Evolutionary conservation across 2,888 invertebrate genomes (phyloP).

Genomic region (Phytoseiulus persimilis): DNA sequence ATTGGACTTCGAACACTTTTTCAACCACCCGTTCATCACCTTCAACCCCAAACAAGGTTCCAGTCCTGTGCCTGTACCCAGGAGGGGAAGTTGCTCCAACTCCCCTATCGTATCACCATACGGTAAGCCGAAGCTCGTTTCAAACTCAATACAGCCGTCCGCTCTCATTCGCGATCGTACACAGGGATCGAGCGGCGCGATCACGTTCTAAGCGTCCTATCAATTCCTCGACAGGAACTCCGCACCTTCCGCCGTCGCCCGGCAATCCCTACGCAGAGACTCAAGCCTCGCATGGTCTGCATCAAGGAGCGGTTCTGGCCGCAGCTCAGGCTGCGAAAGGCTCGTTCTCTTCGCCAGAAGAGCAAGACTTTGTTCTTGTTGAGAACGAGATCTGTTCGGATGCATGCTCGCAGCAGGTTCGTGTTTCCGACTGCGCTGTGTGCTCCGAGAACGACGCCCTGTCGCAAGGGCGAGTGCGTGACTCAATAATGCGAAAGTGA

Average conservation of each 20-base stretch:
- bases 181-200: neutral
- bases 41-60: conserved; percentile 46
- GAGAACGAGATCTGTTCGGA: conserved; percentile 23
- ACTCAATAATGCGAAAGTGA: neutral
- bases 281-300: neutral
- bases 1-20: conserved; percentile 89
- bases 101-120: conserved; percentile 42
- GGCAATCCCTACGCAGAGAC: neutral
- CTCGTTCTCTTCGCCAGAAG: conserved; percentile 21
- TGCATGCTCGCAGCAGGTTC: conserved; percentile 14
- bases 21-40: conserved; percentile 73
- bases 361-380: conserved; percentile 21
- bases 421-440: neutral
- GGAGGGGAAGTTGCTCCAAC: conserved; percentile 46
- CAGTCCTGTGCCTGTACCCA: conserved; percentile 49
- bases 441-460: neutral
- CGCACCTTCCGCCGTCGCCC: conserved; percentile 41
- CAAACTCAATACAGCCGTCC: conserved; percentile 40
- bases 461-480: neutral
- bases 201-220: neutral
- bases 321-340: neutral
- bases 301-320: neutral
- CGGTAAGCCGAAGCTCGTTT: no score
- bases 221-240: conserved; percentile 41
- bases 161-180: conserved; percentile 40